Evolutionary conservation across 2,797 vertebrate species (phyloP).

Genomic region (Gymnodraco acuticeps): DNA sequence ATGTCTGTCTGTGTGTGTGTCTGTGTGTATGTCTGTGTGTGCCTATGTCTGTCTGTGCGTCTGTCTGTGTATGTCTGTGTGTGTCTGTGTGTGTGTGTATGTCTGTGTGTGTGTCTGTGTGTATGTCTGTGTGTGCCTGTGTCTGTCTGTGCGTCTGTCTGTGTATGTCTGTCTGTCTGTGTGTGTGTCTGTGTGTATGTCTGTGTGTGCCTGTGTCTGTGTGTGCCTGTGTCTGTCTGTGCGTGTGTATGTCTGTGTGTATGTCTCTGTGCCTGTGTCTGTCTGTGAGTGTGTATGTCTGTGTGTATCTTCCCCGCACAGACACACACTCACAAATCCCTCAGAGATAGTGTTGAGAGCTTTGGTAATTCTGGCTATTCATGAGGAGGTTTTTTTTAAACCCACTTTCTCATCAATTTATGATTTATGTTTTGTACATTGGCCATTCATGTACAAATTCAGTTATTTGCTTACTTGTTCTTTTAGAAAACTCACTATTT

Average conservation of each 20-base stretch:
- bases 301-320: background rate
- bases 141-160: background rate
- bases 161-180: too few species aligned
- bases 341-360: slow-evolving; percentile 3
- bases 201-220: background rate
- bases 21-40: slow-evolving; percentile 5
- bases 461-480: background rate
- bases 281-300: slow-evolving; percentile 7
- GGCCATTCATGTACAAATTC: background rate
- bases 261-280: background rate
- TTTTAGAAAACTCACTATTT: background rate
- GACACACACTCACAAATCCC: slow-evolving; percentile 11
- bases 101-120: background rate
- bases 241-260: too few species aligned
- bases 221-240: too few species aligned
- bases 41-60: too few species aligned
- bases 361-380: background rate
- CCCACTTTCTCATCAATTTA: background rate
- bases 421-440: background rate
- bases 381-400: background rate
- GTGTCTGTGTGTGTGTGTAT: background rate
- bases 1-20: background rate
- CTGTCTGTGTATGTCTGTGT: background rate
- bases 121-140: too few species aligned
- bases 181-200: too few species aligned